Evolutionary conservation across 2,888 invertebrate species (phyloP).

Genomic region (Drosophila setosimentum): DNA sequence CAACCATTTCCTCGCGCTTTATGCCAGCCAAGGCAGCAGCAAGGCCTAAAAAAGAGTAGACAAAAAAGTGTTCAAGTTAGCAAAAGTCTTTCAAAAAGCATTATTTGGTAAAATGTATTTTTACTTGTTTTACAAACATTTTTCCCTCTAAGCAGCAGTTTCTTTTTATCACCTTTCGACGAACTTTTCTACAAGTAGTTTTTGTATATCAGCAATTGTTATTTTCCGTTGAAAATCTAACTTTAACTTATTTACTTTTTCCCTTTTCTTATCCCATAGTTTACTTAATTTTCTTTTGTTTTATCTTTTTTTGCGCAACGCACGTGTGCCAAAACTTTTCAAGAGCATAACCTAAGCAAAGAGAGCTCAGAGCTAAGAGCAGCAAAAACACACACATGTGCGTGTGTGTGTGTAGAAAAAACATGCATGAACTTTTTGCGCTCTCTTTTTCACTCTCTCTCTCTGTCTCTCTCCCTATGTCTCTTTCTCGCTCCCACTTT

Average conservation of each 20-base stretch:
- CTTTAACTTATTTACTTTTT: neutral
- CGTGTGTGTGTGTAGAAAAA: neutral
- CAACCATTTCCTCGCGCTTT: conserved; percentile 82
- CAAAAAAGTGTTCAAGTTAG: conserved; percentile 39
- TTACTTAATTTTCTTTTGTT: neutral
- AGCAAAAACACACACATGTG: conserved; percentile 16
- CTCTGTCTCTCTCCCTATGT: conserved; percentile 9
- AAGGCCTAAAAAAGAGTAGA: conserved; percentile 71
- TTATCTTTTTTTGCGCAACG: conserved; percentile 1
- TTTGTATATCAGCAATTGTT: too few relatives aligned
- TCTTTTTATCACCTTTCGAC: neutral
- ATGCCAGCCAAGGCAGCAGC: conserved; percentile 85
- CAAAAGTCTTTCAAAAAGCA: conserved; percentile 11
- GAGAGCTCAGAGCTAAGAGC: conserved; percentile 47
- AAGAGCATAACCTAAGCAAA: conserved; percentile 6
- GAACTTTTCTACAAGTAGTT: too few relatives aligned
- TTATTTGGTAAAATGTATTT: neutral
- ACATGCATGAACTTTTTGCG: conserved; percentile 21
- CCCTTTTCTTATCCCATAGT: neutral
- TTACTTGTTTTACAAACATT: neutral
- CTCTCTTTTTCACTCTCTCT: conserved; percentile 16
- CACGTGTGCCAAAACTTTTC: conserved; percentile 49
- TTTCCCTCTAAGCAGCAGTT: neutral
- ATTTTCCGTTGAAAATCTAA: too few relatives aligned
- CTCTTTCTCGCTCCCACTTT: conserved; percentile 22